Conservation (phyloP, 2,888 invertebrate species). For the Acheta domesticus region DNA sequence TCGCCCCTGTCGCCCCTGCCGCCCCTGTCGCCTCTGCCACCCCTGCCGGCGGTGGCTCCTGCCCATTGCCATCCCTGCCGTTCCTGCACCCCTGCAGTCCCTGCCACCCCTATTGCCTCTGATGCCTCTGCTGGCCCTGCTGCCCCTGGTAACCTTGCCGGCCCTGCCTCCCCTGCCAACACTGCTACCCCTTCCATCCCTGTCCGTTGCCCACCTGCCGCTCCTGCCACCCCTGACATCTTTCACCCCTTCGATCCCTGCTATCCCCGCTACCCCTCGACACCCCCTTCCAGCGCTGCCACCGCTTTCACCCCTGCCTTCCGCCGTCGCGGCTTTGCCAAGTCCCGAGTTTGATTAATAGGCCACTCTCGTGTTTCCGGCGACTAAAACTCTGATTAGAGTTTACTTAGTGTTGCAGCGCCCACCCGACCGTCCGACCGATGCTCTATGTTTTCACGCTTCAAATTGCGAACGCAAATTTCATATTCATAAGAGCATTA, state of each 20-base stretch:
- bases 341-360: constrained; percentile 18
- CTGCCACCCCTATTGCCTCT: no score
- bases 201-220: neutral
- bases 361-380: neutral
- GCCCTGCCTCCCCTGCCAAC: no score
- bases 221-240: neutral
- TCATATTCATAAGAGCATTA: constrained; percentile 37
- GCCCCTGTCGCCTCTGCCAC: neutral
- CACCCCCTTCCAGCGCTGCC: neutral
- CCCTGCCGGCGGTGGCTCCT: no score
- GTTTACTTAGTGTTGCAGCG: neutral
- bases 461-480: constrained; percentile 26
- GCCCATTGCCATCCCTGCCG: no score
- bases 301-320: neutral
- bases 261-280: neutral
- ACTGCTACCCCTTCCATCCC: no score
- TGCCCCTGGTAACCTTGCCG: no score
- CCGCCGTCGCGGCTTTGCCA: neutral
- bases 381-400: constrained; percentile 18
- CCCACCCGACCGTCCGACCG: neutral
- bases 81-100: no score
- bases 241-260: neutral
- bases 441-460: constrained; percentile 18
- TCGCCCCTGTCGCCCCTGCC: neutral
- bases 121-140: no score